These are phyloP conservation scores for Agriotes lineatus DNA, from an alignment of 2,888 invertebrate genomes.

Conservation along the genomic window DNA sequence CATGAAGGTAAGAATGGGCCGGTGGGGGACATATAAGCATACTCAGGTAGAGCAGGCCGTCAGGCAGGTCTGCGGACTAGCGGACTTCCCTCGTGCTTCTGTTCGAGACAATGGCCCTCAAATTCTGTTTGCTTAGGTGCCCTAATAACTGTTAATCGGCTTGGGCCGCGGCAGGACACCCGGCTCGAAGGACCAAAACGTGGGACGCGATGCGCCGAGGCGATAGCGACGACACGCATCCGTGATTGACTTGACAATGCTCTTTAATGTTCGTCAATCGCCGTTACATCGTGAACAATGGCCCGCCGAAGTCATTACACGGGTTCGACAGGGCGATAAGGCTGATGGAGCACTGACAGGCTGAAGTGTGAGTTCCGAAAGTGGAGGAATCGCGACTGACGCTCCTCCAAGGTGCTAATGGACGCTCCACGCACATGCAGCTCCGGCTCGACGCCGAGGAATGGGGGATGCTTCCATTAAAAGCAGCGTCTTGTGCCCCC, in stretches of 20 bases:
- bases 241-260: conserved; percentile 65
- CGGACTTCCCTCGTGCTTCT: conserved; percentile 46
- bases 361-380: conserved; percentile 50
- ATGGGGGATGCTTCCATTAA: conserved; percentile 53
- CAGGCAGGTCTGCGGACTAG: conserved; percentile 55
- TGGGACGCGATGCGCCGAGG: background rate
- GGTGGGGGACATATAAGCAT: conserved; percentile 65
- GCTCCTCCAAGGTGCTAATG: conserved; percentile 39
- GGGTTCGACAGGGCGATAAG: conserved; percentile 56
- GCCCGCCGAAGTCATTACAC: conserved; percentile 60
- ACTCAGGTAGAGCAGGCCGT: conserved; percentile 62
- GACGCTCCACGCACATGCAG: conserved; percentile 33
- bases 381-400: conserved; percentile 37
- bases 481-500: conserved; percentile 52
- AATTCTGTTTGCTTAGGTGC: conserved; percentile 48
- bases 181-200: conserved; percentile 15
- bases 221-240: conserved; percentile 28
- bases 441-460: conserved; percentile 11
- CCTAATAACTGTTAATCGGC: conserved; percentile 47
- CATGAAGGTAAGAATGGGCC: conserved; percentile 66
- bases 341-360: conserved; percentile 60
- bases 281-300: conserved; percentile 60
- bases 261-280: conserved; percentile 59
- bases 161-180: conserved; percentile 13
- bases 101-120: conserved; percentile 43